Evolutionary conservation across 2,888 invertebrate species (phyloP).

Genomic region (Leptopterna dolabrata): DNA sequence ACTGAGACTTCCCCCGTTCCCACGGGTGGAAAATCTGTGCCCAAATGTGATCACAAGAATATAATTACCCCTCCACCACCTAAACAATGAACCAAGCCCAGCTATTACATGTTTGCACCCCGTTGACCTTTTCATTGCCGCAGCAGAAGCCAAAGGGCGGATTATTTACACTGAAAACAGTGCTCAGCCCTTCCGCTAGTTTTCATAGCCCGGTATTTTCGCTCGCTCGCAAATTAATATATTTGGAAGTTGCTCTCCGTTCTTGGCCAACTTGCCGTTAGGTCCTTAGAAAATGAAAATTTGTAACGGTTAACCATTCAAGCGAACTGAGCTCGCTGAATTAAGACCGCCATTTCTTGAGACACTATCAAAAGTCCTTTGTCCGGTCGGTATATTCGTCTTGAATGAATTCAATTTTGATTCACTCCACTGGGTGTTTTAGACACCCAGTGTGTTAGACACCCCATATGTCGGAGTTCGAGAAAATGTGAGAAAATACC

Average conservation of each 20-base stretch:
- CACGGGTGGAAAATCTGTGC: no score
- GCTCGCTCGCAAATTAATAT: background rate
- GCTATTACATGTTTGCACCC: background rate
- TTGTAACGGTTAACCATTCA: background rate
- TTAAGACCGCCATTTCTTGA: background rate
- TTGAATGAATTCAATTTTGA: no score
- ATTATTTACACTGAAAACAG: background rate
- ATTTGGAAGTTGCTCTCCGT: background rate
- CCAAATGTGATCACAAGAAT: no score
- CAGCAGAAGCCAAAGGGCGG: background rate
- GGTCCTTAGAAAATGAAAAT: background rate
- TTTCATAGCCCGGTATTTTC: background rate
- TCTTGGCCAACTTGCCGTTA: background rate
- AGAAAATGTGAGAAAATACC: no score
- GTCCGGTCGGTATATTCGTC: no score
- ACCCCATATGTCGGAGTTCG: no score
- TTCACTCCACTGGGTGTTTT: no score
- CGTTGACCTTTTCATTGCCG: background rate
- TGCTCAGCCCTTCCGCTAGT: background rate
- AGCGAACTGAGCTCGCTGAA: background rate
- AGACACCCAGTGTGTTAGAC: no score
- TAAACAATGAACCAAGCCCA: background rate
- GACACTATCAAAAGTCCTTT: no score
- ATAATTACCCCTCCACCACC: background rate
- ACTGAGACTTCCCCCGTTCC: no score